A percentile compares a stretch with the other conserved stretches of the same genome.
These are phyloP conservation scores for Lethocerus indicus DNA, from an alignment of 1,140 invertebrate species.

Conservation along the genomic window DNA sequence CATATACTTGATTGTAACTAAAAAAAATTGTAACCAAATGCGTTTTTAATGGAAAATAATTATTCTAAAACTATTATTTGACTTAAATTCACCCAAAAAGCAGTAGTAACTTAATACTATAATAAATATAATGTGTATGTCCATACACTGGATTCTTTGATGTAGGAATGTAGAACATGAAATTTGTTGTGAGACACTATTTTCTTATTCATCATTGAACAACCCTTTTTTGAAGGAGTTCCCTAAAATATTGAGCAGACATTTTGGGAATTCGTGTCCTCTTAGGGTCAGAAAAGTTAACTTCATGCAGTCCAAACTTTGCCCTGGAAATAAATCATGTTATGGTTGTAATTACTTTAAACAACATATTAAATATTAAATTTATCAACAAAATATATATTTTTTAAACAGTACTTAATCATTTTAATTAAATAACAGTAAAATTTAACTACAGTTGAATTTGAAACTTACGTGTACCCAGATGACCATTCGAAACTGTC, in stretches of 20 bases:
- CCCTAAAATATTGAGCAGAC: slow-evolving; percentile 40
- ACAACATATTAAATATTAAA: background rate
- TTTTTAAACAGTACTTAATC: no score
- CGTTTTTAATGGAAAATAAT: no score
- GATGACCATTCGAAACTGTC: slow-evolving; percentile 41
- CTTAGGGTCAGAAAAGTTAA: slow-evolving; percentile 48
- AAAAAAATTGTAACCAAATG: no score
- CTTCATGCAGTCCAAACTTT: slow-evolving; percentile 54
- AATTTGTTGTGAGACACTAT: no score
- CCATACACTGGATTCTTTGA: no score
- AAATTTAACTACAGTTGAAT: slow-evolving; percentile 3
- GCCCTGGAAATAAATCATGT: slow-evolving; percentile 29
- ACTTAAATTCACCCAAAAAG: no score
- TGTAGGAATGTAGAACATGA: no score
- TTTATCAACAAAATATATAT: background rate
- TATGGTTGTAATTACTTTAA: background rate
- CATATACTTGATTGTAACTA: no score
- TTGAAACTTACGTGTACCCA: slow-evolving; percentile 23
- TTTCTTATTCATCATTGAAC: no score
- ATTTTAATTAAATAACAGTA: slow-evolving; percentile 3
- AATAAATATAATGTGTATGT: no score
- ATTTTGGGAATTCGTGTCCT: slow-evolving; percentile 47
- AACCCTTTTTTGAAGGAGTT: slow-evolving; percentile 29
- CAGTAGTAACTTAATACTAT: no score
- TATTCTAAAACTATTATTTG: no score